Conservation (phyloP, 2,888 invertebrate genomes). For the Encarsia formosa region DNA sequence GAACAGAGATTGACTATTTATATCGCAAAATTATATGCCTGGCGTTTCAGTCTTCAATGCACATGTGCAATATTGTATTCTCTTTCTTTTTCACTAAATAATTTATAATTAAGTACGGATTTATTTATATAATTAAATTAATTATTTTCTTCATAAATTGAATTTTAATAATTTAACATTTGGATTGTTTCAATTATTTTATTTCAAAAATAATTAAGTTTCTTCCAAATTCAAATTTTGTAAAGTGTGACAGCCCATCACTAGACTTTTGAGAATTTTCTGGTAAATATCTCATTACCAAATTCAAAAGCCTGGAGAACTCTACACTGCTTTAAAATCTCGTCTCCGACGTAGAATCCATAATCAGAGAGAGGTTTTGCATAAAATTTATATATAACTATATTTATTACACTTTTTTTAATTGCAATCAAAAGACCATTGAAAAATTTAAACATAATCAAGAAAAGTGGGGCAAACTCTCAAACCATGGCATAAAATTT, state of each 20-base stretch:
- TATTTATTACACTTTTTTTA: too few species aligned
- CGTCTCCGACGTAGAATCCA: constrained; percentile 26
- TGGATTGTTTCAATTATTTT: not conserved
- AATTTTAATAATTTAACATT: not conserved
- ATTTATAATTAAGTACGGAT: not conserved
- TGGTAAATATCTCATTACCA: constrained; percentile 45
- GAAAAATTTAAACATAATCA: not conserved
- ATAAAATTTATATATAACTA: too few species aligned
- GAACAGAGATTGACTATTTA: constrained; percentile 51
- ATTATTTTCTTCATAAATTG: constrained; percentile 1
- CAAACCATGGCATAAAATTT: constrained; percentile 46
- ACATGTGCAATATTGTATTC: constrained; percentile 24
- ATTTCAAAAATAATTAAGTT: not conserved
- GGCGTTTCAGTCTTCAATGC: constrained; percentile 39
- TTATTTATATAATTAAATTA: constrained; percentile 6
- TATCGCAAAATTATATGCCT: constrained; percentile 48
- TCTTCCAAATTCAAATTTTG: not conserved
- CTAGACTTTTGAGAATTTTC: constrained; percentile 39
- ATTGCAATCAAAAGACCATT: too few species aligned
- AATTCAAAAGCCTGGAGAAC: constrained; percentile 45
- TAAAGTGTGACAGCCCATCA: constrained; percentile 31
- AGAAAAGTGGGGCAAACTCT: constrained; percentile 15
- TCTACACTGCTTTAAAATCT: constrained; percentile 21
- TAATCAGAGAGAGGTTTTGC: constrained; percentile 17
- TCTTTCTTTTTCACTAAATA: not conserved